Percentiles rank a stretch among this genome's conserved stretches.
Evolutionary conservation across 2,113 vertebrate genomes (phyloP).

Genomic region (Anser cygnoides): DNA sequence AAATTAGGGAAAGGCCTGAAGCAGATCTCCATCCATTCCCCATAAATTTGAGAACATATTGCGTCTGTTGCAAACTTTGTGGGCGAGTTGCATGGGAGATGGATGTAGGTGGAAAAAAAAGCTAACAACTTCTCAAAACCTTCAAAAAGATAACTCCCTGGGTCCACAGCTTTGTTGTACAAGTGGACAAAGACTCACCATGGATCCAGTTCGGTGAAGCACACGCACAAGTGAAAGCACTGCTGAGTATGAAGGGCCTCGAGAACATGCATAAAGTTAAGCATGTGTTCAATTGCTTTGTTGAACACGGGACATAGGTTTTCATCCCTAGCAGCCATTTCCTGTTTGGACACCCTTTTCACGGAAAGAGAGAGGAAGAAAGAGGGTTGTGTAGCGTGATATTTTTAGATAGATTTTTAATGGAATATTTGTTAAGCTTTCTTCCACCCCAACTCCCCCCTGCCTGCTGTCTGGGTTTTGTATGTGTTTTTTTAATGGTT

Average conservation of each 20-base stretch:
- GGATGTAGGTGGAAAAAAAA: neutral
- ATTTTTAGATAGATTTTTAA: conserved; percentile 50
- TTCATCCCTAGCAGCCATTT: neutral
- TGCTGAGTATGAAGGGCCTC: neutral
- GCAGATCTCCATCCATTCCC: neutral
- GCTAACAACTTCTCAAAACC: neutral
- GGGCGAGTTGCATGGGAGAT: neutral
- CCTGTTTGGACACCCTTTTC: conserved; percentile 5
- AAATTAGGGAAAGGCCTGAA: neutral
- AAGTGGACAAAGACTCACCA: neutral
- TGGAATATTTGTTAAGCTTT: conserved; percentile 39
- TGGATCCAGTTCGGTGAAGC: neutral
- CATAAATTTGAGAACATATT: neutral
- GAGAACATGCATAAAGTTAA: neutral
- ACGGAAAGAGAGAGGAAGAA: neutral
- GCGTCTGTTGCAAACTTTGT: neutral
- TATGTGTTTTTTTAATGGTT: conserved; percentile 42
- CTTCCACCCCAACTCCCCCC: conserved; percentile 14
- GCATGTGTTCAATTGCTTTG: neutral
- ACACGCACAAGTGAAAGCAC: neutral
- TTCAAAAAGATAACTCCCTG: neutral
- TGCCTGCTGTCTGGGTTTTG: conserved; percentile 6
- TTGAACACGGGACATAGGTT: neutral
- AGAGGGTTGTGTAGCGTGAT: neutral
- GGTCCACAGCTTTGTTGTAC: neutral